Percentiles rank a stretch among this genome's conserved stretches.
These are phyloP conservation scores for Odobenus rosmarus DNA, from an alignment of 2,113 vertebrate species.

Conservation along the genomic window DNA sequence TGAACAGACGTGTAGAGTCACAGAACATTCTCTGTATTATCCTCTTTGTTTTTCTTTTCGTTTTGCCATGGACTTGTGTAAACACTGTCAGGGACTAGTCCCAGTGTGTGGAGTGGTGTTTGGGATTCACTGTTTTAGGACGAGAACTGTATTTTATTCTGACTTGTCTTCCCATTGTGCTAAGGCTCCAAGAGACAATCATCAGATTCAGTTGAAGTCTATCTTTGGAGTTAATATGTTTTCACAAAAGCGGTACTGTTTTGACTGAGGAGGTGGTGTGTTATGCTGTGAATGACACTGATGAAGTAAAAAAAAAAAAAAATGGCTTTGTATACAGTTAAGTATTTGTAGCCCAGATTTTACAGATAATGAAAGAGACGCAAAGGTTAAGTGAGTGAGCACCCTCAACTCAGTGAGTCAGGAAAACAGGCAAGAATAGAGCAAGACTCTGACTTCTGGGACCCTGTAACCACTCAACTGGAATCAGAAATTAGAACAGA, in stretches of 20 bases:
- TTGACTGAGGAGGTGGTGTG: conserved; percentile 7
- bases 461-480: neutral
- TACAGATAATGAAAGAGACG: conserved; percentile 42
- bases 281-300: conserved; percentile 27
- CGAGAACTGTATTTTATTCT: neutral
- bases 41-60: conserved; percentile 13
- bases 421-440: conserved; percentile 40
- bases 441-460: conserved; percentile 6
- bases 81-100: neutral
- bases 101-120: neutral
- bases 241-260: conserved; percentile 46
- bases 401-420: conserved; percentile 20
- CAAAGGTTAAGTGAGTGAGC: conserved; percentile 2
- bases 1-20: conserved; percentile 13
- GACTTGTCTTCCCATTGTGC: neutral
- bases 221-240: conserved; percentile 24
- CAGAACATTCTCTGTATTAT: conserved; percentile 28
- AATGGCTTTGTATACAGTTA: conserved; percentile 26
- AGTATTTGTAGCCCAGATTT: conserved; percentile 51
- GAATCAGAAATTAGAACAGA: conserved; percentile 15
- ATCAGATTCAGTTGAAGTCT: neutral
- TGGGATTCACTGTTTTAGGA: conserved; percentile 5
- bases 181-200: conserved; percentile 20
- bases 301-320: neutral
- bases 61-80: neutral